phyloP scores from a whole-genome alignment of 2,113 vertebrate species.

The Vidua macroura region DNA sequence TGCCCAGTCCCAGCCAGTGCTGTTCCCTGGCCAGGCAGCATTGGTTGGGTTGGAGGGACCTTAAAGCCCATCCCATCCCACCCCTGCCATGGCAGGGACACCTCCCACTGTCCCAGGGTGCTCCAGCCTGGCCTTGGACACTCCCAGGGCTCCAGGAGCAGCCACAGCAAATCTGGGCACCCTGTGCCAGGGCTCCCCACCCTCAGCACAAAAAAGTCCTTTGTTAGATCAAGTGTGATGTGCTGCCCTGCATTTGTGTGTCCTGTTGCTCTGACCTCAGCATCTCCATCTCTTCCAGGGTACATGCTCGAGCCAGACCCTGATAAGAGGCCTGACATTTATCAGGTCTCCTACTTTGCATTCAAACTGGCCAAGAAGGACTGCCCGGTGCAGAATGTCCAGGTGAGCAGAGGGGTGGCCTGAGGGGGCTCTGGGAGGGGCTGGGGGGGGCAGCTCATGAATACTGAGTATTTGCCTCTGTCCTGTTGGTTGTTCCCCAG shows the following conservation, averaged over 20 bases:
- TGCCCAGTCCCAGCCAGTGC: not conserved
- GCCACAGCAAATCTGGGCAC: not conserved
- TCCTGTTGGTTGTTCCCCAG: not conserved
- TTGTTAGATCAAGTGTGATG: not conserved
- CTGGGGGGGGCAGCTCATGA: not conserved
- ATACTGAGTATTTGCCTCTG: not conserved
- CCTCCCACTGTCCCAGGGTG: rapidly evolving
- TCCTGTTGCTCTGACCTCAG: not conserved
- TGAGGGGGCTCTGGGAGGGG: not conserved
- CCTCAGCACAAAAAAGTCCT: not conserved
- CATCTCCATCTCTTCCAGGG: conserved; percentile 61
- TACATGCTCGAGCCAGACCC: conserved; percentile 98
- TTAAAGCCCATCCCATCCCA: not conserved
- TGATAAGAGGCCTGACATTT: conserved; percentile 94
- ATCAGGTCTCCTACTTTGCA: conserved; percentile 94
- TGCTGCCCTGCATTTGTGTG: not conserved
- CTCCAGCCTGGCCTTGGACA: not conserved
- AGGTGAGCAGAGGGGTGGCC: conserved; percentile 75
- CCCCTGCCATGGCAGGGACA: not conserved
- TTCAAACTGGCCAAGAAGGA: conserved; percentile 91
- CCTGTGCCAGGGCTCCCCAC: not conserved
- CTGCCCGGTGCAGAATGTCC: conserved; percentile 87
- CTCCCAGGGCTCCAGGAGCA: not conserved
- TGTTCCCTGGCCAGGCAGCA: not conserved
- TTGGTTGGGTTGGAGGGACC: not conserved